These are phyloP conservation scores for Mormyrops attenuatus DNA, from an alignment of 2,797 vertebrate genomes.

Conservation along the genomic window DNA sequence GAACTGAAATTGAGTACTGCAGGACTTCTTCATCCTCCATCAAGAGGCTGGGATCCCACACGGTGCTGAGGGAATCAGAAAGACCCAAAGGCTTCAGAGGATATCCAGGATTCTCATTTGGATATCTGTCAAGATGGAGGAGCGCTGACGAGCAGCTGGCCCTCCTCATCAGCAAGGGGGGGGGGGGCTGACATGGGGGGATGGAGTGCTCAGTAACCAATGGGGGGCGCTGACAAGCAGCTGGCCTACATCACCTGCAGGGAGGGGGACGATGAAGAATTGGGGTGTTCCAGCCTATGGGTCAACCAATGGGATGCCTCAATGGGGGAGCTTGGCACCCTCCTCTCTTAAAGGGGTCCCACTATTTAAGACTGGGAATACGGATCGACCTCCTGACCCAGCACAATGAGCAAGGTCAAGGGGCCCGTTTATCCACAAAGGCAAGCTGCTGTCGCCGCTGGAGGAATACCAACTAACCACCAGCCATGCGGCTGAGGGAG, in stretches of 20 bases:
- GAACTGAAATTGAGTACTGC: slow-evolving; percentile 12
- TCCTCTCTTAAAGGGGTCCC: neutral
- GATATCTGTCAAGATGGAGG: neutral
- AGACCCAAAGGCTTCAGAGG: neutral
- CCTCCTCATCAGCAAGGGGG: neutral
- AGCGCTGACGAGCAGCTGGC: neutral
- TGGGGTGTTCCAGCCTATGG: neutral
- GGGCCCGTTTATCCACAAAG: slow-evolving; percentile 5
- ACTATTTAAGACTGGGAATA: neutral
- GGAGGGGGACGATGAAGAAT: neutral
- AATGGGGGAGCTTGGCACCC: neutral
- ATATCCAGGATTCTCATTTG: neutral
- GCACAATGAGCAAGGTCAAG: slow-evolving; percentile 19
- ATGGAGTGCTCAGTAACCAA: neutral
- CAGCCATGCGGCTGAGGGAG: neutral
- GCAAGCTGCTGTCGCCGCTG: neutral
- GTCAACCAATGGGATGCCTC: neutral
- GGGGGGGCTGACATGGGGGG: neutral
- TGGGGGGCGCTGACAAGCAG: neutral
- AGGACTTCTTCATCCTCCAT: neutral
- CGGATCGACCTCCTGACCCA: neutral
- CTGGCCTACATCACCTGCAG: neutral
- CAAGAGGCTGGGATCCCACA: neutral
- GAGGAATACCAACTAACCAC: neutral
- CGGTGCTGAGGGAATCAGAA: neutral